Evolutionary conservation across 2,113 vertebrate species (phyloP).

Genomic region (Aldabrachelys gigantea): DNA sequence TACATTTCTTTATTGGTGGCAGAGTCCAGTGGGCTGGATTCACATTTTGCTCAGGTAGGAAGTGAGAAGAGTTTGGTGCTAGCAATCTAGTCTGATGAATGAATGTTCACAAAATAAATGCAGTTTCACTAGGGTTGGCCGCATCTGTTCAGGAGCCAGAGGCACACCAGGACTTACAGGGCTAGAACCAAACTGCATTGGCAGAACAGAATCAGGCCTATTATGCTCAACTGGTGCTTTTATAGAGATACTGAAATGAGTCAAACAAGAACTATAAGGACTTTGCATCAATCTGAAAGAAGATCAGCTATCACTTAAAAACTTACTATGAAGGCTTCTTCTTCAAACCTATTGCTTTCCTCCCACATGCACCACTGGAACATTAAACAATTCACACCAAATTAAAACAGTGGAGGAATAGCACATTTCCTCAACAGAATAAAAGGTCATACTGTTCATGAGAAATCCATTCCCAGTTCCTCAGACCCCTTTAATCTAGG

Average conservation of each 20-base stretch:
- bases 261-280: neutral
- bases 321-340: neutral
- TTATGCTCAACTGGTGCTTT: neutral
- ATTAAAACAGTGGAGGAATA: constrained; percentile 13
- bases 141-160: neutral
- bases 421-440: neutral
- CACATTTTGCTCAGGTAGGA: neutral
- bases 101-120: neutral
- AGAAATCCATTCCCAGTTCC: neutral
- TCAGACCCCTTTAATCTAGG: neutral
- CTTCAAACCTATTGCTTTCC: neutral
- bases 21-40: neutral
- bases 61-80: neutral
- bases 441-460: neutral
- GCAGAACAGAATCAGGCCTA: neutral
- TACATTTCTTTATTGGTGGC: neutral
- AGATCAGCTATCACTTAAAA: neutral
- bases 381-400: neutral
- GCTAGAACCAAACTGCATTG: neutral
- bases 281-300: neutral
- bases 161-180: neutral
- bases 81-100: neutral
- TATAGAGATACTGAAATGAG: neutral
- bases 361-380: neutral
- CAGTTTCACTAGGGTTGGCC: neutral